These are phyloP conservation scores for Tinea pellionella DNA, from an alignment of 2,888 invertebrate genomes.

Conservation along the genomic window DNA sequence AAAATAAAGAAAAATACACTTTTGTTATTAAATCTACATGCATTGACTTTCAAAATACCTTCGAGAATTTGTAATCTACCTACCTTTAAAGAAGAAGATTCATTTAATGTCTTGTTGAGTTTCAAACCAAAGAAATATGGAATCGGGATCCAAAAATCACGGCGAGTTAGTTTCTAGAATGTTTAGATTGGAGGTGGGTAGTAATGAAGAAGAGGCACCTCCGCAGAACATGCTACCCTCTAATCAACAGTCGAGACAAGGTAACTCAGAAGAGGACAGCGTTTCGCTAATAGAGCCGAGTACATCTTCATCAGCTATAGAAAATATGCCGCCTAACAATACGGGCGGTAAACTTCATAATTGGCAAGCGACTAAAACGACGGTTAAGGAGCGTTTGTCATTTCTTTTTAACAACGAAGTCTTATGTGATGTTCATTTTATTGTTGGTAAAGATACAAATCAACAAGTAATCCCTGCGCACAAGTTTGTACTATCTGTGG, in stretches of 20 bases:
- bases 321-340: constrained; percentile 53
- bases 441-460: constrained; percentile 78
- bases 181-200: constrained; percentile 44
- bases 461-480: constrained; percentile 82
- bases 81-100: background rate
- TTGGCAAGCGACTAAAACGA: constrained; percentile 81
- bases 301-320: constrained; percentile 37
- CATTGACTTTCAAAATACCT: background rate
- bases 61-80: background rate
- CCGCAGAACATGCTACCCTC: constrained; percentile 67
- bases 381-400: constrained; percentile 79
- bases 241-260: constrained; percentile 45
- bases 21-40: background rate
- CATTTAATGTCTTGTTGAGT: background rate
- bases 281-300: constrained; percentile 39
- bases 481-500: constrained; percentile 82
- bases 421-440: constrained; percentile 78
- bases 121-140: constrained; percentile 29
- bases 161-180: constrained; percentile 54
- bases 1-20: background rate
- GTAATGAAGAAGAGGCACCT: constrained; percentile 43
- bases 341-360: constrained; percentile 66
- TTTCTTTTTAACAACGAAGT: constrained; percentile 68
- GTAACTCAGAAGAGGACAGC: constrained; percentile 43
- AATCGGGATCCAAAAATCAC: constrained; percentile 56